Conservation (phyloP, 2,797 vertebrate species). For the Lepus townsendii region DNA sequence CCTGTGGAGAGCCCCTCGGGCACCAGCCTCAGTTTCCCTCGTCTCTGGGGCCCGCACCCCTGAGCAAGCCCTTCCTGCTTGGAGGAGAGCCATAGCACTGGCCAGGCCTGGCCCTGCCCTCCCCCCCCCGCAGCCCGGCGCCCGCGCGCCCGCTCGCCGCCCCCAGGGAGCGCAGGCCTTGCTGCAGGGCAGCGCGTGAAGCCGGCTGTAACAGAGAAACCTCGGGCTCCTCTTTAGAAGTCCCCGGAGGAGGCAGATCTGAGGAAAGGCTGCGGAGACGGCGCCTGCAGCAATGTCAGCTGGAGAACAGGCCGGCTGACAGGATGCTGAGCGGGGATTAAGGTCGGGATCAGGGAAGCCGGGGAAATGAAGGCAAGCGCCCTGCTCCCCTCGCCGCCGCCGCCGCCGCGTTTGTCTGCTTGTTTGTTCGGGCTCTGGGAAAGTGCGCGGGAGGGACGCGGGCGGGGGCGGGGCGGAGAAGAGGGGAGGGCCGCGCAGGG, state of each 20-base stretch:
- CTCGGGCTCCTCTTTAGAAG: slow-evolving; percentile 91
- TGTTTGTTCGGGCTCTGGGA: slow-evolving; percentile 82
- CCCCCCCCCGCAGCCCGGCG: slow-evolving; percentile 4
- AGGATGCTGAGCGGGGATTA: slow-evolving; percentile 92
- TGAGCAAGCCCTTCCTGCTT: neutral
- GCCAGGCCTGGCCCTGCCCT: slow-evolving; percentile 56
- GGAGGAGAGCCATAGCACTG: neutral
- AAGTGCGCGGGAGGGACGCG: neutral
- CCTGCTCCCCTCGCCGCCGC: slow-evolving; percentile 69
- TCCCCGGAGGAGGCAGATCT: slow-evolving; percentile 93
- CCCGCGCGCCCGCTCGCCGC: neutral
- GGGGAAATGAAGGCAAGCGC: slow-evolving; percentile 88
- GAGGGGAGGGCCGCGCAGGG: neutral
- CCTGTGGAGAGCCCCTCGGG: neutral
- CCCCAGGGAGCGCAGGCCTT: slow-evolving; percentile 83
- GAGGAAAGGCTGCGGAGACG: slow-evolving; percentile 90
- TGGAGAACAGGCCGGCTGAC: slow-evolving; percentile 90
- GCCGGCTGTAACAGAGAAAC: slow-evolving; percentile 89
- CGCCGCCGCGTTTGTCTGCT: slow-evolving; percentile 83
- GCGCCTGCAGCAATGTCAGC: slow-evolving; percentile 93
- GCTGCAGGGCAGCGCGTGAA: slow-evolving; percentile 89
- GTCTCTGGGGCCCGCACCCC: neutral
- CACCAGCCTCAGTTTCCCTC: slow-evolving; percentile 35
- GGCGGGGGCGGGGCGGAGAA: neutral
- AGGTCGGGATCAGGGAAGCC: slow-evolving; percentile 90